Evolutionary conservation across 2,797 vertebrate species (phyloP), one percentile per base, ranked within the genome.

Genomic region (Amblyraja radiata): DNA sequence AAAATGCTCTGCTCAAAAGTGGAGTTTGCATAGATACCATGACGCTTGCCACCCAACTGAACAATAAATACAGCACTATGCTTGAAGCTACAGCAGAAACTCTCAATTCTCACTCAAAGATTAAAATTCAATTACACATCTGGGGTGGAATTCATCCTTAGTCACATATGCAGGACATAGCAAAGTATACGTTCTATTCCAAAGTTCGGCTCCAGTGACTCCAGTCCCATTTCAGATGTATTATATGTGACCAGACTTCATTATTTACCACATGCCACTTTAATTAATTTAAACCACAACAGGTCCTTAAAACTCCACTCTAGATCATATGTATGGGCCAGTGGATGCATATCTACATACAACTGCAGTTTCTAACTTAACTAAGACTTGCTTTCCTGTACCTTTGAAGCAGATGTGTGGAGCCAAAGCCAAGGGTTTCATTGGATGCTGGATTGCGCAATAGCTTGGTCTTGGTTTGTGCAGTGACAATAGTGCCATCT

Each of bases 401-500:
- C 99, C 98, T 98, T 95, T 99, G 99, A 93, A 99, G 97, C 93
- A 99, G 96, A 95, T 99, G 99, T 46, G 98, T 99, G 36, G 99
- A 99, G 65, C 99, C 96, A 95, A 98, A 99, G 93, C 97, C 97
- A 93, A 97, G 97, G 0, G 97, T 97, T 80, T 99, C 98, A 77
- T 97, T 99, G 94, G 97, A 98, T 93, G 96, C 97, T 54, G 97
- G 97, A 94, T 98, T 98, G 94, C 97, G 97, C 90, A 98, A 98
- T 32, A 99, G 96, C 94, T 98, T 98, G 78, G 97, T 99, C 94
- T 98, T 98, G 0, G 99, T 99, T 95, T 98, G 98, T 6, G 98
- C 99, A 0, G 97, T 98, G 94, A 99, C 98, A 93, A 97, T 96
- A 2, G 98, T 99, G 93, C 99, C 99, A 93, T 99, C 99, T 4